phyloP scores from a whole-genome alignment of 2,797 vertebrate species.

The Cottoperca gobio region DNA sequence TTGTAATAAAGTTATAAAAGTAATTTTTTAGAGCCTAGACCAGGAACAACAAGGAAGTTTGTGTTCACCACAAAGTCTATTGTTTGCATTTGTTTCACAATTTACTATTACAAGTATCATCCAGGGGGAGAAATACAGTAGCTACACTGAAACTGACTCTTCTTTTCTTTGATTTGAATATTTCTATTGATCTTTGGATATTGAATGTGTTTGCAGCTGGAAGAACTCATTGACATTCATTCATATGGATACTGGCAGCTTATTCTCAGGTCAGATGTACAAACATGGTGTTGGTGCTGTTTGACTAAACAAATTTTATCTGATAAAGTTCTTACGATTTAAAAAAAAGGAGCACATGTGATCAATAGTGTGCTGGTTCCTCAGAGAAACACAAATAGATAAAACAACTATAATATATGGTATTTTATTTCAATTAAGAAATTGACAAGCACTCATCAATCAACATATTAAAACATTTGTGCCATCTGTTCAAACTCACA shows the following conservation, averaged over 20 bases:
- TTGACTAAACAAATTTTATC: background rate
- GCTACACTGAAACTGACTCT: background rate
- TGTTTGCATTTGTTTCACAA: background rate
- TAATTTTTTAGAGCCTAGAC: background rate
- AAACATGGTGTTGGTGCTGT: background rate
- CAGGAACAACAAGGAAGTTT: background rate
- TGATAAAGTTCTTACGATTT: background rate
- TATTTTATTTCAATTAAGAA: constrained; percentile 88
- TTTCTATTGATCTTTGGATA: too few species aligned
- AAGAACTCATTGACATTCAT: too few species aligned
- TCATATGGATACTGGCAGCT: too few species aligned
- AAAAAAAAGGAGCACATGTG: background rate
- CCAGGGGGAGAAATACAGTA: background rate
- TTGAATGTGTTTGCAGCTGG: too few species aligned
- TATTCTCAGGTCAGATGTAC: background rate
- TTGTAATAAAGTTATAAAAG: background rate
- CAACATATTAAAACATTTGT: constrained; percentile 84
- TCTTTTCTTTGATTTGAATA: too few species aligned
- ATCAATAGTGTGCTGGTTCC: too few species aligned
- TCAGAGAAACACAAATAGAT: constrained; percentile 6
- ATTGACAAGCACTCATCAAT: constrained; percentile 88
- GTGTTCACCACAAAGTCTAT: background rate
- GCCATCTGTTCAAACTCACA: constrained; percentile 77
- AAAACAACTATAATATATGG: constrained; percentile 76
- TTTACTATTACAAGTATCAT: background rate